Conservation (phyloP, 2,888 invertebrate species). For the Torymus aiolomorphi region DNA sequence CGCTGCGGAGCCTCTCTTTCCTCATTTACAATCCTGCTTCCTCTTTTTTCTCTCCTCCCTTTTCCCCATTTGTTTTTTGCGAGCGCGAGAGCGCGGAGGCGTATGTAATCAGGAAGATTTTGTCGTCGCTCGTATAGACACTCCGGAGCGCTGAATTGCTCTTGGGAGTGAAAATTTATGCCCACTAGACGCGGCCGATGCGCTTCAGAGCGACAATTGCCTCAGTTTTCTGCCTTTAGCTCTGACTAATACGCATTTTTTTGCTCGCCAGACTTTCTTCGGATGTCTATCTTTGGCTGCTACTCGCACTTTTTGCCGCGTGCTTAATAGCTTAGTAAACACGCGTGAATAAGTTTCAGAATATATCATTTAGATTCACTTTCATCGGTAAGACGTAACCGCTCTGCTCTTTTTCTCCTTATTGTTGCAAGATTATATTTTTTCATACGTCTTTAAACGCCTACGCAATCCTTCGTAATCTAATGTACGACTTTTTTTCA, state of each 20-base stretch:
- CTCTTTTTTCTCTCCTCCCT: not conserved
- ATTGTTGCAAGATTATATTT: too few species aligned
- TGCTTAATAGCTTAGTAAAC: conserved; percentile 11
- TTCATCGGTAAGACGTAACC: not conserved
- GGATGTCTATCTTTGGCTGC: not conserved
- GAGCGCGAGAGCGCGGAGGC: too few species aligned
- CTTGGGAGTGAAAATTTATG: too few species aligned
- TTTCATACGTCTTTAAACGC: too few species aligned
- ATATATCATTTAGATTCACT: conserved; percentile 9
- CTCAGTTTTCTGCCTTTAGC: not conserved
- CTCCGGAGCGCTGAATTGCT: too few species aligned
- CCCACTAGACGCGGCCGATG: too few species aligned
- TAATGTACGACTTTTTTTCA: too few species aligned
- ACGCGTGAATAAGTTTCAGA: not conserved
- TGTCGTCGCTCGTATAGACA: not conserved
- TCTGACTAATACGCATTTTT: not conserved
- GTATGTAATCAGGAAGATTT: conserved; percentile 5
- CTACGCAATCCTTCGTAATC: too few species aligned
- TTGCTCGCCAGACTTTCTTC: not conserved
- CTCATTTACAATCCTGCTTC: too few species aligned
- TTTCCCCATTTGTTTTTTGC: not conserved
- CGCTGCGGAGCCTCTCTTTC: too few species aligned
- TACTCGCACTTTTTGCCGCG: not conserved
- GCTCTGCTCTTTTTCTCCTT: too few species aligned
- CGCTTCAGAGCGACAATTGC: too few species aligned